Base-by-base conservation (phyloP, 2,797 vertebrate species). In the Protosalanx chinensis region DNA sequence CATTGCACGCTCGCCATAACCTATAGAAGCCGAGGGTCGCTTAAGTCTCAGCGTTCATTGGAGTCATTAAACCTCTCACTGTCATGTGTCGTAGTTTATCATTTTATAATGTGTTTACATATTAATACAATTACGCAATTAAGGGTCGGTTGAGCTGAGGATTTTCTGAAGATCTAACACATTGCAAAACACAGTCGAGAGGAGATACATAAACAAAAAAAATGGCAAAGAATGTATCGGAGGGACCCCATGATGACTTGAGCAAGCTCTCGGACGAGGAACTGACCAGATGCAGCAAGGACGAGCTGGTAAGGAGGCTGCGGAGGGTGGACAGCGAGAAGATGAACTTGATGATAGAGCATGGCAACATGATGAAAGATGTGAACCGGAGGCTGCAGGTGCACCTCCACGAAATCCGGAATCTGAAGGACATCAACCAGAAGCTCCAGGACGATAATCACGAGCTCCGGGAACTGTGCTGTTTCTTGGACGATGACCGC, bases 391-490 rank as follows among this genome's bases (percentile, higher is more conserved):
- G 96, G 86, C 91, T 98, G 87, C 96, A 98, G 93, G 86, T 96
- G 85, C 96, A 98, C 91, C 92, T 98, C 81, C 95, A 96, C 68
- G 96, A 98, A 85, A 98, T 98, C 93, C 91, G 96, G 32, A 94
- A 91, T 67, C 90, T 98, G 85, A 97, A 98, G 90, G 96, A 97
- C 86, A 91, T 97, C 84, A 98, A 98, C 87, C 96, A 96, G 94
- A 95, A 96, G 85, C 93, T 98, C 81, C 96, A 98, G 87, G 95
- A 97, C 69, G 96, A 98, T 88, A 96, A 96, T 92, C 95, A 96
- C 0, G 96, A 98, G 92, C 94, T 98, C 68, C 89, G 96, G 74
- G 96, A 98, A 86, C 95, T 98, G 49, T 98, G 96, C 90, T 98
- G 96, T 88, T 98, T 98, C 87, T 87, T 98, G 88, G 96, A 98